Evolutionary conservation across 2,888 invertebrate species (phyloP).

Genomic region (Graphium colonna): DNA sequence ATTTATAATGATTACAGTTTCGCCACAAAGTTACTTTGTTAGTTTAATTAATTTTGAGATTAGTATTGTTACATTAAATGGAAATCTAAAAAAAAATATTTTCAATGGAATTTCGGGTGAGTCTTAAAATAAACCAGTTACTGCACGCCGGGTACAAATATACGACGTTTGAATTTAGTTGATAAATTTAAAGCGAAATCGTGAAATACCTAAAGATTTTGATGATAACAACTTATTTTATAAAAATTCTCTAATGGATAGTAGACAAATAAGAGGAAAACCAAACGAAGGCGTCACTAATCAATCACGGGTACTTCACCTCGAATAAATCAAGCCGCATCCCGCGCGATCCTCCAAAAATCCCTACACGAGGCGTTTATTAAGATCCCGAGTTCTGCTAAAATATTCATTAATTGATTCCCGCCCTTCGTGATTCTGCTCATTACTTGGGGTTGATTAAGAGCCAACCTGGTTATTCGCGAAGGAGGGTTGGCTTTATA

Average conservation of each 20-base stretch:
- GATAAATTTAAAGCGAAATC: no score
- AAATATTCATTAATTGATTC: slow-evolving; percentile 79
- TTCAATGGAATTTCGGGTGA: no score
- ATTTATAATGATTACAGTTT: no score
- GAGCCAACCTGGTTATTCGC: slow-evolving; percentile 52
- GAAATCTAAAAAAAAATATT: neutral
- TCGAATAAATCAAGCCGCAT: slow-evolving; percentile 54
- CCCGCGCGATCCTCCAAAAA: slow-evolving; percentile 61
- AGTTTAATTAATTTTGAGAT: no score
- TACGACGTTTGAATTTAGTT: no score
- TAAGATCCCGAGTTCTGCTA: slow-evolving; percentile 62
- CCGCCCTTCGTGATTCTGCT: slow-evolving; percentile 64
- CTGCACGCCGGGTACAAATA: no score
- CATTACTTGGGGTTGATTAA: slow-evolving; percentile 74
- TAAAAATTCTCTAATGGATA: neutral
- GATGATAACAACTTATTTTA: no score
- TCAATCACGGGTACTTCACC: slow-evolving; percentile 51
- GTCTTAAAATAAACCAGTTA: no score
- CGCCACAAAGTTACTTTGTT: no score
- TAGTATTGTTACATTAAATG: neutral
- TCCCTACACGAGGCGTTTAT: slow-evolving; percentile 72
- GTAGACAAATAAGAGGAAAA: slow-evolving; percentile 3
- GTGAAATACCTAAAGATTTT: no score
- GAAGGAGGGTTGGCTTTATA: slow-evolving; percentile 42
- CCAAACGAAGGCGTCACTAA: slow-evolving; percentile 40